A percentile compares a stretch with the other conserved stretches of the same genome.
Evolutionary conservation across 2,797 vertebrate genomes (phyloP).

Genomic region (Liasis olivaceus): DNA sequence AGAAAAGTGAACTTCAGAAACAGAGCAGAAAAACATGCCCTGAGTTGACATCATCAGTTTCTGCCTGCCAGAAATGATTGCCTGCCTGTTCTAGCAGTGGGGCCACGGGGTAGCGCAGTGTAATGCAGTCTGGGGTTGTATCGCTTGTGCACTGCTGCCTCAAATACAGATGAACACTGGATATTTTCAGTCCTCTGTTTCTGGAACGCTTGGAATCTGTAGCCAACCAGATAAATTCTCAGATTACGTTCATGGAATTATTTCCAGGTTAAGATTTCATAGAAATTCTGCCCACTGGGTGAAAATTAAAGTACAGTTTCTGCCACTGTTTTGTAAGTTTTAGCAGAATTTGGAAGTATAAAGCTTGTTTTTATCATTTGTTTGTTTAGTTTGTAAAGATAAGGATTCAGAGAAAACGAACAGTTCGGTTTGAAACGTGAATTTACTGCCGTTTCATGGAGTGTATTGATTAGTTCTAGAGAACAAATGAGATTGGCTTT

Average conservation of each 20-base stretch:
- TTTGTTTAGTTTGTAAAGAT: constrained; percentile 72
- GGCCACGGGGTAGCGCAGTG: not conserved
- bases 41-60: not conserved
- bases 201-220: constrained; percentile 15
- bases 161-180: not conserved
- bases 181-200: not conserved
- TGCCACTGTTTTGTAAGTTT: constrained; percentile 33
- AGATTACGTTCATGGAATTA: constrained; percentile 16
- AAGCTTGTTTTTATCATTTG: constrained; percentile 69
- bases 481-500: constrained; percentile 48
- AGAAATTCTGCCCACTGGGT: not conserved
- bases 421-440: constrained; percentile 60
- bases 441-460: constrained; percentile 66
- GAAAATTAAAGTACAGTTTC: constrained; percentile 14
- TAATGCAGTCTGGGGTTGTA: not conserved
- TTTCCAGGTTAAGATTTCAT: not conserved
- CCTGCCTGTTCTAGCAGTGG: not conserved
- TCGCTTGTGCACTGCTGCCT: not conserved
- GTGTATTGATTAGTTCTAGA: constrained; percentile 65
- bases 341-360: constrained; percentile 61
- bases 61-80: not conserved
- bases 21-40: not conserved
- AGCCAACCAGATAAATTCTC: not conserved
- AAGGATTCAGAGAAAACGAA: constrained; percentile 72
- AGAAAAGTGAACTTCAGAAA: not conserved